These are phyloP conservation scores for Zaprionus kolodkinae DNA, from an alignment of 1,140 invertebrate genomes.

Conservation along the genomic window DNA sequence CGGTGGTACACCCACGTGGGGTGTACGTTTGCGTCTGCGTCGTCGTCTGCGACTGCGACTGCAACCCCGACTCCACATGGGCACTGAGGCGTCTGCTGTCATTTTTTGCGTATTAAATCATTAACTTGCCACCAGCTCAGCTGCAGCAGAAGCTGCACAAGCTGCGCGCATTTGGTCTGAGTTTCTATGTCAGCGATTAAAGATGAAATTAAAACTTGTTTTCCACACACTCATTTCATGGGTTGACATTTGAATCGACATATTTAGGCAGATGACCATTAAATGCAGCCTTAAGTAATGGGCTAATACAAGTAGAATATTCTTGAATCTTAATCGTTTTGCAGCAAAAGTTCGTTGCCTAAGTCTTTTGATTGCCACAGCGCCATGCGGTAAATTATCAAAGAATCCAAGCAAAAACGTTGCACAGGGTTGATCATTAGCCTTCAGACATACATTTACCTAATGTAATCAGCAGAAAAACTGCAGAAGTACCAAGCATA, in stretches of 20 bases:
- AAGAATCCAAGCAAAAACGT: slow-evolving; percentile 31
- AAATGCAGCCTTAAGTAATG: slow-evolving; percentile 47
- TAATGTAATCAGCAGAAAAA: background rate
- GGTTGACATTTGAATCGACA: slow-evolving; percentile 79
- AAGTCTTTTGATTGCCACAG: slow-evolving; percentile 46
- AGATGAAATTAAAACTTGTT: slow-evolving; percentile 75
- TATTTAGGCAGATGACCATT: slow-evolving; percentile 75
- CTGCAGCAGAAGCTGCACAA: slow-evolving; percentile 26
- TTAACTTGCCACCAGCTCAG: slow-evolving; percentile 45
- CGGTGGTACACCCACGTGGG: slow-evolving; percentile 57
- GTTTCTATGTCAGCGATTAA: slow-evolving; percentile 68
- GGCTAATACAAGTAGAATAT: slow-evolving; percentile 18
- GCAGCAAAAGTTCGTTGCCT: slow-evolving; percentile 49
- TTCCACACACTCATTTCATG: slow-evolving; percentile 49
- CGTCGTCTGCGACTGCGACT: background rate
- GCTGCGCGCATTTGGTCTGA: slow-evolving; percentile 29
- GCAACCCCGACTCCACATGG: background rate
- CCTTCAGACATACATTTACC: background rate
- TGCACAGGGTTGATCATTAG: background rate
- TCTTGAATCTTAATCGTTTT: slow-evolving; percentile 44
- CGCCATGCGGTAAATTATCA: slow-evolving; percentile 27
- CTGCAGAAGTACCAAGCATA: background rate
- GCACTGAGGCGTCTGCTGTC: slow-evolving; percentile 24
- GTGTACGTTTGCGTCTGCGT: no score
- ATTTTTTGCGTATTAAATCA: slow-evolving; percentile 65